Conservation (phyloP, 2,888 invertebrate species). For the Eubasilissa splendida region DNA sequence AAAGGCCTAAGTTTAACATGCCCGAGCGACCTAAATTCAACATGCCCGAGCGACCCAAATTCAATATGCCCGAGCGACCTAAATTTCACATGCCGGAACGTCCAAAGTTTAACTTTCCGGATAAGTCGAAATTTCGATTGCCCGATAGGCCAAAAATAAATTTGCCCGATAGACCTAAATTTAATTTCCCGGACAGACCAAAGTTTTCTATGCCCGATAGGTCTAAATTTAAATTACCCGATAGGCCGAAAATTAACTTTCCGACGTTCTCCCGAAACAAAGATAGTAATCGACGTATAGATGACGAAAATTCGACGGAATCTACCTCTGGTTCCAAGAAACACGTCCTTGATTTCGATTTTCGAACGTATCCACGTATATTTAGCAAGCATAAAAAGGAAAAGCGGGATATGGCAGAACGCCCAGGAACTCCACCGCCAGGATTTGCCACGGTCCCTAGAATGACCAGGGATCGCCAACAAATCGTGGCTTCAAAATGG, state of each 20-base stretch:
- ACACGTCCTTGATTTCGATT: conserved; percentile 80
- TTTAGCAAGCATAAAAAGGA: conserved; percentile 70
- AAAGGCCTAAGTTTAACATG: conserved; percentile 61
- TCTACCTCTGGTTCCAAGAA: conserved; percentile 71
- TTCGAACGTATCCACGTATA: conserved; percentile 85
- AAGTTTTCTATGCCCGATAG: conserved; percentile 73
- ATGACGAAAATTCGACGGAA: conserved; percentile 68
- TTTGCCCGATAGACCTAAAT: conserved; percentile 75
- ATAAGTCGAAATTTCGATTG: conserved; percentile 73
- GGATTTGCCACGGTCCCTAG: conserved; percentile 79
- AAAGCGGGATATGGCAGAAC: conserved; percentile 67
- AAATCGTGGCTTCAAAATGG: conserved; percentile 51
- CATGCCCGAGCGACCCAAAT: conserved; percentile 73
- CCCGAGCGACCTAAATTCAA: conserved; percentile 70
- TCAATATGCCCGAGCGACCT: conserved; percentile 67
- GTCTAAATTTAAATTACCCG: conserved; percentile 77
- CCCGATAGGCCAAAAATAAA: conserved; percentile 78
- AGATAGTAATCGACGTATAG: conserved; percentile 65
- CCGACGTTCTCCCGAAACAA: conserved; percentile 75
- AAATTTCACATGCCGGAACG: conserved; percentile 67
- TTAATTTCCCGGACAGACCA: conserved; percentile 70
- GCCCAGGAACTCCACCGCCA: conserved; percentile 75
- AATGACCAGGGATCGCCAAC: conserved; percentile 64
- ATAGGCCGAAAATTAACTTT: conserved; percentile 76
- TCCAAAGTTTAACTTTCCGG: conserved; percentile 72